Conservation (phyloP, 2,888 invertebrate genomes). For the Ichneumon xanthorius region DNA sequence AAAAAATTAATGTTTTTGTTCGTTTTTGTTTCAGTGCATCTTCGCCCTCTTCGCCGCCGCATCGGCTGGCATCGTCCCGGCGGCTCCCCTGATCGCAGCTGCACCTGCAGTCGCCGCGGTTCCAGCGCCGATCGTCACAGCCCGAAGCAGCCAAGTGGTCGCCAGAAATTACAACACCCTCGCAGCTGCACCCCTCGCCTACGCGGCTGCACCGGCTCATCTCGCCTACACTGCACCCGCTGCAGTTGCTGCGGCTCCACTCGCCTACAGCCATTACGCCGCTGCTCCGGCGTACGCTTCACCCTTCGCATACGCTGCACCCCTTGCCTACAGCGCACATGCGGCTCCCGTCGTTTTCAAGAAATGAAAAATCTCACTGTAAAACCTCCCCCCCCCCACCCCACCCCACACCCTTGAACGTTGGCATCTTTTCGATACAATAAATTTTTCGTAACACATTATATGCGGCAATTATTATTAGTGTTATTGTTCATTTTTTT, state of each 20-base stretch:
- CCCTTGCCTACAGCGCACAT: conserved; percentile 77
- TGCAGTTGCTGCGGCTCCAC: conserved; percentile 75
- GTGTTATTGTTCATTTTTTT: background rate
- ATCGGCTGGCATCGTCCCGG: conserved; percentile 80
- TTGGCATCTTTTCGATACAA: conserved; percentile 62
- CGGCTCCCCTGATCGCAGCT: conserved; percentile 76
- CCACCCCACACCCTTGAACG: conserved; percentile 6
- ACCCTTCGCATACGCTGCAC: conserved; percentile 71
- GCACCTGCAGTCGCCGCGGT: conserved; percentile 75
- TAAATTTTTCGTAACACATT: conserved; percentile 59
- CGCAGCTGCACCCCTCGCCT: conserved; percentile 86
- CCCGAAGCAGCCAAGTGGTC: conserved; percentile 88
- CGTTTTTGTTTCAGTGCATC: conserved; percentile 78
- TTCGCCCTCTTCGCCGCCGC: conserved; percentile 83
- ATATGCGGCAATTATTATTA: background rate
- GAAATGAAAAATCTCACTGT: conserved; percentile 61
- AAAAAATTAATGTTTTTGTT: conserved; percentile 62
- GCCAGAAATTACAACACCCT: conserved; percentile 88
- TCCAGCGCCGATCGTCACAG: conserved; percentile 87
- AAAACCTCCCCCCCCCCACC: background rate
- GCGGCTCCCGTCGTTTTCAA: conserved; percentile 70
- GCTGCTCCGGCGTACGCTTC: conserved; percentile 71
- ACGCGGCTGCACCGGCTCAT: conserved; percentile 85
- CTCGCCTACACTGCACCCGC: conserved; percentile 83
- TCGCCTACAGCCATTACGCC: conserved; percentile 73